A percentile compares a stretch with the other conserved stretches of the same genome.
Conservation (phyloP, 30 jellyfish, hydroid and myxozoan genomes). For the Sanderia malayensis region DNA sequence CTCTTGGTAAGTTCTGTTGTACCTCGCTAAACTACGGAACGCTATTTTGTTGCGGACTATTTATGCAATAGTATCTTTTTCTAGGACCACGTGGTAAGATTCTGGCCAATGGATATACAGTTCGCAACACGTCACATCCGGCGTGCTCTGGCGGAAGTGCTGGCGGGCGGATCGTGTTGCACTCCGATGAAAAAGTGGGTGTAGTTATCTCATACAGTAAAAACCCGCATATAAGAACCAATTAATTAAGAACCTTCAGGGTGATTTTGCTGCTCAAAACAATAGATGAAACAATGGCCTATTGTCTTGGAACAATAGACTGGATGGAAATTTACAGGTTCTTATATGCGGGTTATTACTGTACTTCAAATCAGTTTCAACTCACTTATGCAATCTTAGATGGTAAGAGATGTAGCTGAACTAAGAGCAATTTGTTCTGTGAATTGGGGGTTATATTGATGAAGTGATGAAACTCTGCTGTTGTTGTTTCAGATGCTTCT, state of each 20-base stretch:
- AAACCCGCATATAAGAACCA: too few species aligned
- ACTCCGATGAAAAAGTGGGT: slow-evolving; percentile 41
- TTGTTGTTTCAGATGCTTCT: slow-evolving; percentile 27
- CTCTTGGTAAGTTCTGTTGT: slow-evolving; percentile 29
- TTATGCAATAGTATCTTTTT: slow-evolving; percentile 1
- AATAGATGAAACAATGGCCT: too few species aligned
- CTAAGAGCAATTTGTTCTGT: neutral
- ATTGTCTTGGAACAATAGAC: too few species aligned
- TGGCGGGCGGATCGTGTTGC: slow-evolving; percentile 64
- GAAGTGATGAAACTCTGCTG: neutral
- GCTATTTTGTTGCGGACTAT: neutral
- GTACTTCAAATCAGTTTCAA: neutral
- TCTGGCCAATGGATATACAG: slow-evolving; percentile 71
- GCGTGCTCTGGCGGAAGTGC: slow-evolving; percentile 94
- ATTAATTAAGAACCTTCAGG: too few species aligned
- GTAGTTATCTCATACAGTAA: neutral
- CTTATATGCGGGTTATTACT: too few species aligned
- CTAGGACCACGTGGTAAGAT: slow-evolving; percentile 49
- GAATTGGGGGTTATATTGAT: neutral
- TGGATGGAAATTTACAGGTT: too few species aligned
- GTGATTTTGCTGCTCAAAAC: too few species aligned
- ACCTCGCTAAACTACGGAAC: neutral
- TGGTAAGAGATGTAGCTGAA: neutral
- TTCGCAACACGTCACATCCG: slow-evolving; percentile 28
- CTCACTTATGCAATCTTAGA: neutral